Percentiles rank a stretch among this genome's conserved stretches.
phyloP scores from a whole-genome alignment of 2,113 vertebrate species.

The Neomonachus schauinslandi region DNA sequence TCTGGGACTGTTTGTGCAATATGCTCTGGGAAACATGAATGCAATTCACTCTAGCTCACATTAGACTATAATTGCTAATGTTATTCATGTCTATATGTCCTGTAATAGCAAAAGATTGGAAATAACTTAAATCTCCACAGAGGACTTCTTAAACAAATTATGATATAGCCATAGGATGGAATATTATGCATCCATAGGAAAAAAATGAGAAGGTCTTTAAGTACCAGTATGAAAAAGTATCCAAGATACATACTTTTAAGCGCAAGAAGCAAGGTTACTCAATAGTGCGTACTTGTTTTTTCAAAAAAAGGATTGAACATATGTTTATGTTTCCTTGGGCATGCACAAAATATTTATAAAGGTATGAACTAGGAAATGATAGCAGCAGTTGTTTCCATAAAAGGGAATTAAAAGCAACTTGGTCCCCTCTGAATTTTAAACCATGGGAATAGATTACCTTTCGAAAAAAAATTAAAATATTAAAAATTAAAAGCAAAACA shows the following conservation, averaged over 20 bases:
- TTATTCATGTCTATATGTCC: neutral
- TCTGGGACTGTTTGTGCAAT: neutral
- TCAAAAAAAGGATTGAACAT: neutral
- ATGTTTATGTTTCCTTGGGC: neutral
- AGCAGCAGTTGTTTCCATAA: neutral
- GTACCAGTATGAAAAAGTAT: neutral
- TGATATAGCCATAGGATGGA: neutral
- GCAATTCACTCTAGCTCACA: neutral
- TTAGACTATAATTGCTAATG: neutral
- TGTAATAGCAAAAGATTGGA: neutral
- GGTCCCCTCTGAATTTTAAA: neutral
- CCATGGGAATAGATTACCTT: neutral
- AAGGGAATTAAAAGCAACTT: neutral
- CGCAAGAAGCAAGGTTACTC: neutral
- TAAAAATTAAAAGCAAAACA: conserved; percentile 8
- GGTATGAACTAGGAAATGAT: neutral
- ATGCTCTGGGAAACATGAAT: neutral
- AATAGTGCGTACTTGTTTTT: neutral
- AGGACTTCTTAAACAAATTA: neutral
- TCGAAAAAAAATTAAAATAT: neutral
- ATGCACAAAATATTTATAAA: neutral
- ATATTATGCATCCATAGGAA: neutral
- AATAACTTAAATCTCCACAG: neutral
- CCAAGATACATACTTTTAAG: neutral
- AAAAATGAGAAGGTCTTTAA: neutral